Evolutionary conservation across 2,888 invertebrate genomes (phyloP).

Genomic region (Operophtera brumata): DNA sequence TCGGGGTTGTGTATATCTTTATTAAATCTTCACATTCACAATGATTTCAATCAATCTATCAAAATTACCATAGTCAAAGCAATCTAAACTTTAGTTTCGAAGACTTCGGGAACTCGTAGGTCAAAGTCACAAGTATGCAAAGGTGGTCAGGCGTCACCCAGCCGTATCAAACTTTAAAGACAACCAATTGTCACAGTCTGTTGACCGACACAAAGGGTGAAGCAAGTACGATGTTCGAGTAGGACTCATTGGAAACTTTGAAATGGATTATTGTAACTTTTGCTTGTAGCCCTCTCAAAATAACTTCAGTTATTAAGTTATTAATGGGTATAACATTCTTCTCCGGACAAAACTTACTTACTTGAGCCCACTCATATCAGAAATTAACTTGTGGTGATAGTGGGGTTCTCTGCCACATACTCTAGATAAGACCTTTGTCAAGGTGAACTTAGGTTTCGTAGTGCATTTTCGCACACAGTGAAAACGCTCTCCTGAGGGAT

Average conservation of each 20-base stretch:
- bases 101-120: background rate
- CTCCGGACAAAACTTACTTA: no score
- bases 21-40: no score
- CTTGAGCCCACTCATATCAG: no score
- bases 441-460: no score
- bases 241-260: background rate
- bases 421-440: no score
- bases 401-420: no score
- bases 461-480: no score
- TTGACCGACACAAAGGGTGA: conserved; percentile 1
- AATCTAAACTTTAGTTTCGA: background rate
- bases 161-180: background rate
- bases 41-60: no score
- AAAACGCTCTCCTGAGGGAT: no score
- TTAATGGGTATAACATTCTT: no score
- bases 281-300: background rate
- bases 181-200: conserved; percentile 4
- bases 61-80: background rate
- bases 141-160: conserved; percentile 6
- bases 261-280: background rate
- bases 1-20: no score
- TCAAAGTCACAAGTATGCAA: conserved; percentile 1
- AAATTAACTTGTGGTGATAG: no score
- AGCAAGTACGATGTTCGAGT: background rate
- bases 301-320: background rate